Evolutionary conservation across 2,797 vertebrate species (phyloP).

Genomic region (Sternotherus odoratus): DNA sequence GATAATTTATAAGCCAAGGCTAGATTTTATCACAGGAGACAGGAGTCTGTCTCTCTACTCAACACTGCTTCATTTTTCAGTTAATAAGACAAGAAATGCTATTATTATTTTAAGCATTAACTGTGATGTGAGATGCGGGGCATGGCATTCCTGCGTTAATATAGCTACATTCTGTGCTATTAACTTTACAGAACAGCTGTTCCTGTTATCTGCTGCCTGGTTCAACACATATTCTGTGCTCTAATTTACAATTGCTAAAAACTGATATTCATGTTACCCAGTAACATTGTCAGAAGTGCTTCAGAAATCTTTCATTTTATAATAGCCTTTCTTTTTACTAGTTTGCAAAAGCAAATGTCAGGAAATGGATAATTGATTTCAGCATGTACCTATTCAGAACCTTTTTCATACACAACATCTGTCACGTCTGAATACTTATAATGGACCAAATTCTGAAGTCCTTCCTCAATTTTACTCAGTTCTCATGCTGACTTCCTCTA

Average conservation of each 20-base stretch:
- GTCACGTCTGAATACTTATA: background rate
- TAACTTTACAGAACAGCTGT: conserved; percentile 74
- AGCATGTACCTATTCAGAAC: background rate
- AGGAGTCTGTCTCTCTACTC: conserved; percentile 64
- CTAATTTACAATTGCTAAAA: conserved; percentile 28
- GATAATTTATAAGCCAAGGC: conserved; percentile 53
- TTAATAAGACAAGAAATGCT: conserved; percentile 78
- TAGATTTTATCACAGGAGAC: conserved; percentile 76
- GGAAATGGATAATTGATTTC: background rate
- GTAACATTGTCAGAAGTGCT: background rate
- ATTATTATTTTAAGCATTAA: conserved; percentile 82
- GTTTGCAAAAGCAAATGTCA: background rate
- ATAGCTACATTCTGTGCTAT: conserved; percentile 70
- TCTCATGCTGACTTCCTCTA: background rate
- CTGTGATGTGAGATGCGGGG: conserved; percentile 65
- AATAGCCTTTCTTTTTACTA: background rate
- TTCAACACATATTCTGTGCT: conserved; percentile 30
- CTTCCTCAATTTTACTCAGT: background rate
- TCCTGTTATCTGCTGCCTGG: conserved; percentile 49
- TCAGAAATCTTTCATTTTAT: conserved; percentile 31
- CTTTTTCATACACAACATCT: background rate
- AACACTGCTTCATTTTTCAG: conserved; percentile 76
- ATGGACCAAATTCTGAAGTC: background rate
- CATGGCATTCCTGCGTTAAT: conserved; percentile 75
- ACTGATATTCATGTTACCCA: background rate